Evolutionary conservation across 2,113 vertebrate genomes (phyloP), one percentile per base, ranked within the genome.

Genomic region (Silurus meridionalis): DNA sequence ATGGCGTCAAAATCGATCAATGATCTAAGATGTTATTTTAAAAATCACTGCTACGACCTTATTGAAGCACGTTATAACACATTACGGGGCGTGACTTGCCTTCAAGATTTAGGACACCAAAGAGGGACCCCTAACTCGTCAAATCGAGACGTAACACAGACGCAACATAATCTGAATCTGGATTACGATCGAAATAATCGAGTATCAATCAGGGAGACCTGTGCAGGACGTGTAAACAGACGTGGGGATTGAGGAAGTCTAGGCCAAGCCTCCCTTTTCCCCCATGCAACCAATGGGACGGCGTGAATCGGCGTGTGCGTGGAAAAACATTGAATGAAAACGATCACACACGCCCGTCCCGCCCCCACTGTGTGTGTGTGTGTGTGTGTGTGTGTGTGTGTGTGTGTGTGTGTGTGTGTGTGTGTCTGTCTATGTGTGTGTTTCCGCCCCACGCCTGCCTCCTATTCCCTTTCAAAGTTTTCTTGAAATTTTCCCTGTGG

Each of bases 401-500:
- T n/a, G 4, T n/a, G 9, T 0, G 50, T 14, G 21, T n/a, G 50
- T 2, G 50, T 14, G 50, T 15, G 37, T 37, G 2, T 3, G 37
- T 37, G 1, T 37, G 37, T 37, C 37, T 61, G 60, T 61, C 11
- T 61, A 17, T 61, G 60, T 61, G 60, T 5, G 60, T 17, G 60
- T 17, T 14, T 61, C 4, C 15, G 2, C 37, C 37, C 13, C 60
- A 1, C 15, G 21, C 23, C 50, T 28, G 74, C n/a, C 63, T 58
- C 25, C 37, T n/a, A 66, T 87, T 88, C 89, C 88, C 82, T 57
- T 60, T 55, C 83, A 81, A 84, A 78, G 37, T 37, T 37, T 37
- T 88, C 64, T 66, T 48, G 71, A 83, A 80, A 71, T 77, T 83
- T 80, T 88, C 83, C 75, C 67, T 82, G 80, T 82, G 85, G 83